Evolutionary conservation across 2,113 vertebrate species (phyloP), one percentile per base, ranked within the genome.

Genomic region (Bubo scandiacus): DNA sequence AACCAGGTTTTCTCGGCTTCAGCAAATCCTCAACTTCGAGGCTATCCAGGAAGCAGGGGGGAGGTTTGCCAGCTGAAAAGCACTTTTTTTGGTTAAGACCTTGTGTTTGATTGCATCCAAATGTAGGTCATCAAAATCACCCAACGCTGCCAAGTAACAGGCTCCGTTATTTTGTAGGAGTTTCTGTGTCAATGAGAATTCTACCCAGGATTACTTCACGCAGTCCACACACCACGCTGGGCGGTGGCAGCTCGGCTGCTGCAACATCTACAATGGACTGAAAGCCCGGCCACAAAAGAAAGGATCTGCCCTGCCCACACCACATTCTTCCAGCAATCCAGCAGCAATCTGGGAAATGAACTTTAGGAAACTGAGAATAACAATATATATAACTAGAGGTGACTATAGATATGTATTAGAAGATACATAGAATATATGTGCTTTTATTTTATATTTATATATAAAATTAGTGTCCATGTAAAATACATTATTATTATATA

Each of bases 161-260:
- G 2, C 54, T 32, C 42, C 10, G 12, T 6, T 25, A 10, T 26
- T 20, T 7, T 26, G 49, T 2, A 21, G 6, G 23, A 49, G 42
- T 23, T 20, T 5, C 32, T 11, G 40, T 11, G 22, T 27, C 27
- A 3, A 6, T 1, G 8, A 3, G 1, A 36, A 13, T 47, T 34
- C 49, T 11, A 10, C 40, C 49, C 6, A 40, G 34, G 34, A 18
- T 23, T 8, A 15, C 49, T 40, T 14, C 4, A 12, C 1, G 1
- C 14, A 30, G 19, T 25, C 23, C 57, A 11, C 47, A 4, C 38
- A 2, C 12, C 25, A 2, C 4, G 6, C 42, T 15, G 21, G 8
- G 5, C 3, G n/a, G 34, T 12, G 42, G 63, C 19, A 32, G 6
- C 52, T 58, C 27, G 1, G 15, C 52, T 27, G 10, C 52, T 15